These are phyloP conservation scores for Bellardia bayeri DNA, from an alignment of 2,888 invertebrate species.

Conservation along the genomic window DNA sequence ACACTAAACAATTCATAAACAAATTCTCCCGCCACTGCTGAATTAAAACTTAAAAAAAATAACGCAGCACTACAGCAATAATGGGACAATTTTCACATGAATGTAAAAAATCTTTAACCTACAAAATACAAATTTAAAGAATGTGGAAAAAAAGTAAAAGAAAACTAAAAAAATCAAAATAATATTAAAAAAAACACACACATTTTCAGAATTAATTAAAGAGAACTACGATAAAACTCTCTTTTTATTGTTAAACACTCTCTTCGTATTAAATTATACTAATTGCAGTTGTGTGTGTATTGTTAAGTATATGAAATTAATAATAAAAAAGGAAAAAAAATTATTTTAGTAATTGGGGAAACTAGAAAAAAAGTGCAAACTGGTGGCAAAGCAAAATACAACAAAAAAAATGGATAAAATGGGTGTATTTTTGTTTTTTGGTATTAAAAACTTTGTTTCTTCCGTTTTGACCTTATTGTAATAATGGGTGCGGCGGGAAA, in stretches of 20 bases:
- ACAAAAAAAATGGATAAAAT: slow-evolving; percentile 41
- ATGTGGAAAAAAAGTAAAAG: slow-evolving; percentile 1
- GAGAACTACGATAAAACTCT: neutral
- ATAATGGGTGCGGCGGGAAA: slow-evolving; percentile 71
- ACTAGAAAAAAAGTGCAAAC: slow-evolving; percentile 11
- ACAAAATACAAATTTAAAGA: slow-evolving; percentile 21
- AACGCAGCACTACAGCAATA: neutral
- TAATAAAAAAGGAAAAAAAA: slow-evolving; percentile 44
- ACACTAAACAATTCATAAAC: neutral
- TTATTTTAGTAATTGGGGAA: slow-evolving; percentile 53
- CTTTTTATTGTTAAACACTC: neutral
- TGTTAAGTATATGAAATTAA: slow-evolving; percentile 51
- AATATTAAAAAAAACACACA: neutral
- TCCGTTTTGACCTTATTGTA: slow-evolving; percentile 48
- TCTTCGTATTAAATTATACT: slow-evolving; percentile 21
- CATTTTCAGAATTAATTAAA: neutral
- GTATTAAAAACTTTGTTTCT: slow-evolving; percentile 32
- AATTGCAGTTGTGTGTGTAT: slow-evolving; percentile 24
- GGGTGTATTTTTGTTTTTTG: slow-evolving; percentile 56
- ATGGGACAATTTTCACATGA: neutral
- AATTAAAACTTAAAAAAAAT: neutral
- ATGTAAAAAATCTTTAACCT: slow-evolving; percentile 21
- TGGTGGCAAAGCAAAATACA: slow-evolving; percentile 11
- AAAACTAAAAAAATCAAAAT: neutral
- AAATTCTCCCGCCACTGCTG: neutral